Percentiles rank a stretch among this genome's conserved stretches.
These are phyloP conservation scores for Ceriagrion tenellum DNA, from an alignment of 2,888 invertebrate species.

Conservation along the genomic window DNA sequence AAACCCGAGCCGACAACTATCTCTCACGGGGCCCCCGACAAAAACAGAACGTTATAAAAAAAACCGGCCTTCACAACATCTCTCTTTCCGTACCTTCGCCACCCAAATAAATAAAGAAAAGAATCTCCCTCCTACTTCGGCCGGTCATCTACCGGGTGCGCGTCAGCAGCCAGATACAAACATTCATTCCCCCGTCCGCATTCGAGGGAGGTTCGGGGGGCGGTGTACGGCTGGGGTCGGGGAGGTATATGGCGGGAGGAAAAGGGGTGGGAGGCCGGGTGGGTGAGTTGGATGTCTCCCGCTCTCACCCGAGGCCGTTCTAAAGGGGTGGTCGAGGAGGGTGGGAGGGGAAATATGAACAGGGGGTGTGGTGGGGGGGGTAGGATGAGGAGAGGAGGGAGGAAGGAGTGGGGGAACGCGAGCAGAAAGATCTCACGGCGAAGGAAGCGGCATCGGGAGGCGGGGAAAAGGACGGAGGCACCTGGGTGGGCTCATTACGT, in stretches of 20 bases:
- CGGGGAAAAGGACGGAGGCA: conserved; percentile 17
- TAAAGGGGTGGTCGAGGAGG: background rate
- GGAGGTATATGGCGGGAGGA: too few relatives aligned
- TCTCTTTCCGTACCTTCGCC: background rate
- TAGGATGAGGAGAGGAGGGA: background rate
- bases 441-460: background rate
- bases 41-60: too few relatives aligned
- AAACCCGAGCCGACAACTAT: too few relatives aligned
- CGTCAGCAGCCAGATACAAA: background rate
- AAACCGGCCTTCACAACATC: background rate
- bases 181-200: background rate
- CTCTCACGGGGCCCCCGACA: background rate
- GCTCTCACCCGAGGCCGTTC: background rate
- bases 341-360: background rate
- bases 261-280: background rate
- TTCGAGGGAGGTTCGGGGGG: background rate
- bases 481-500: conserved; percentile 60
- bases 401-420: background rate
- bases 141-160: background rate
- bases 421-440: conserved; percentile 1
- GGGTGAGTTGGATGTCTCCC: background rate
- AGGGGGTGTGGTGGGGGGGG: background rate
- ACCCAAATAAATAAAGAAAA: conserved; percentile 27
- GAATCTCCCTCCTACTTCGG: background rate
- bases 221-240: too few relatives aligned